These are phyloP conservation scores for Noctua fimbriata DNA, from an alignment of 2,888 invertebrate genomes.

Conservation along the genomic window DNA sequence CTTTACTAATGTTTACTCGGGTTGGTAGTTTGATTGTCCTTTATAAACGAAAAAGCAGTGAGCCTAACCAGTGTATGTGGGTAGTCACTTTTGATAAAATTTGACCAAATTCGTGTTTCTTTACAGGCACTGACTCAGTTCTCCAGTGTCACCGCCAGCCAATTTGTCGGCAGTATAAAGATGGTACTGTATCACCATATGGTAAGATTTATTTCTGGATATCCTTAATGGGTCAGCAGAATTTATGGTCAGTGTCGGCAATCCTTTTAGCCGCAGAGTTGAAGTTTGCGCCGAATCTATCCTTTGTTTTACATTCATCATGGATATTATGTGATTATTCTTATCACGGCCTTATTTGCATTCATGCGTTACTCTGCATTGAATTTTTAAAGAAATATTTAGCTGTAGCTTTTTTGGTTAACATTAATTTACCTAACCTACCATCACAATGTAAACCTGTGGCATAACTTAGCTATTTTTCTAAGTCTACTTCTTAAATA, in stretches of 20 bases:
- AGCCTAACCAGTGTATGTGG: not conserved
- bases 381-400: conserved; percentile 53
- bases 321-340: conserved; percentile 64
- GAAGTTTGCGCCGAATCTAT: conserved; percentile 52
- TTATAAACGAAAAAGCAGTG: no score
- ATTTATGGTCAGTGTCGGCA: conserved; percentile 66
- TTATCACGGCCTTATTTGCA: conserved; percentile 63
- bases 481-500: no score
- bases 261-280: conserved; percentile 60
- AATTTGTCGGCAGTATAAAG: conserved; percentile 28
- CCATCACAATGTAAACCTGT: not conserved
- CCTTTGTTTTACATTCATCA: conserved; percentile 58
- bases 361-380: conserved; percentile 53
- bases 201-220: conserved; percentile 56
- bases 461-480: not conserved
- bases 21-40: not conserved
- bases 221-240: conserved; percentile 58
- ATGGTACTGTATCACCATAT: conserved; percentile 22
- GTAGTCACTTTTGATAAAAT: no score
- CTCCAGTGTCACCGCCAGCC: conserved; percentile 8
- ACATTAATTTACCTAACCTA: conserved; percentile 13
- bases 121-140: not conserved
- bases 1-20: not conserved
- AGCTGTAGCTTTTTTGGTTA: conserved; percentile 33
- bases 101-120: not conserved